phyloP scores from a whole-genome alignment of 2,797 vertebrate species.

The Halcyon chelicuti region DNA sequence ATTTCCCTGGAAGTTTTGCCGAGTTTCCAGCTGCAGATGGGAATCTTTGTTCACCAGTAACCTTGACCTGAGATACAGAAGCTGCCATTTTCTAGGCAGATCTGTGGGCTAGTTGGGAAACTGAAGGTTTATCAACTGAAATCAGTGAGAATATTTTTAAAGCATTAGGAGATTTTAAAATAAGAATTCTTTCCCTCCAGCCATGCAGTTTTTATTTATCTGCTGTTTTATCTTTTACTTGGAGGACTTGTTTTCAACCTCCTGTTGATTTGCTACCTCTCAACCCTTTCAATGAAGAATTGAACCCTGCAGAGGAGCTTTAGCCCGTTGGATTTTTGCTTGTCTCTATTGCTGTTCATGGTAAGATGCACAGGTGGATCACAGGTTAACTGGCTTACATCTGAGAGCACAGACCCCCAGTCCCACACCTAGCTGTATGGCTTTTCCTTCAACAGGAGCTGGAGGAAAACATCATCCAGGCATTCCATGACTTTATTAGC shows the following conservation, averaged over 20 bases:
- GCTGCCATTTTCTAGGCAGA: not conserved
- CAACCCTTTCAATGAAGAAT: not conserved
- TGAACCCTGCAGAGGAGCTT: not conserved
- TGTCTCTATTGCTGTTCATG: not conserved
- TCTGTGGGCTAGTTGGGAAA: not conserved
- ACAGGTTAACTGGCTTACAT: not conserved
- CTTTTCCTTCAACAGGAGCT: not conserved
- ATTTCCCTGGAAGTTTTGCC: constrained; percentile 40
- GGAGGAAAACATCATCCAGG: not conserved
- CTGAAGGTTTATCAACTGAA: not conserved
- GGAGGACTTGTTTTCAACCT: not conserved
- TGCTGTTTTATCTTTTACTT: not conserved
- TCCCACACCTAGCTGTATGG: accelerated
- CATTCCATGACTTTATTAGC: not conserved
- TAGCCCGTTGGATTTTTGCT: not conserved
- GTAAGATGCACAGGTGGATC: not conserved
- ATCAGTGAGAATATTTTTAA: not conserved
- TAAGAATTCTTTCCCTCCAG: not conserved
- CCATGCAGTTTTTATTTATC: not conserved
- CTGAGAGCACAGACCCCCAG: not conserved
- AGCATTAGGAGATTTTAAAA: not conserved
- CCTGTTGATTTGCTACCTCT: not conserved
- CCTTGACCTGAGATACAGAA: not conserved
- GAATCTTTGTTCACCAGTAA: not conserved
- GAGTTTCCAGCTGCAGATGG: constrained; percentile 15